Evolutionary conservation across 2,113 vertebrate genomes (phyloP).

Genomic region (Benitochromis conjunctus): DNA sequence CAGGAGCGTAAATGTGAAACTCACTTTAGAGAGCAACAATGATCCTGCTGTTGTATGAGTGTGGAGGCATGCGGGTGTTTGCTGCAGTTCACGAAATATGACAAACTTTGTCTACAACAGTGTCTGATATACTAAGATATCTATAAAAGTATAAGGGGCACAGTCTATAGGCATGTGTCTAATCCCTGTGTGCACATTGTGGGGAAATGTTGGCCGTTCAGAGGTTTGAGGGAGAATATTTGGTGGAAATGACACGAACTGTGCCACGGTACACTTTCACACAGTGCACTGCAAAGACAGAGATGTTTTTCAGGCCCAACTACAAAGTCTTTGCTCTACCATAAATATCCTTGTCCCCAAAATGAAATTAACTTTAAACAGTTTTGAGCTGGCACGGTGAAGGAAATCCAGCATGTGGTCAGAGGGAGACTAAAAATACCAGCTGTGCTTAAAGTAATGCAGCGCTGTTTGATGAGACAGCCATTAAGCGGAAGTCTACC

Average conservation of each 20-base stretch:
- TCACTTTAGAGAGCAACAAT: neutral
- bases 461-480: fast-evolving
- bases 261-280: neutral
- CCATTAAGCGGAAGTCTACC: neutral
- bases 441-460: neutral
- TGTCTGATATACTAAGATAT: fast-evolving
- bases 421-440: neutral
- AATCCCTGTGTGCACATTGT: neutral
- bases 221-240: neutral
- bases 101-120: neutral
- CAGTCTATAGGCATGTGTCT: neutral
- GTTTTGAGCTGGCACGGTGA: neutral
- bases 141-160: neutral
- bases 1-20: neutral
- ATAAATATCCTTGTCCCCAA: neutral
- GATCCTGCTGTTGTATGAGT: neutral
- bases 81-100: neutral
- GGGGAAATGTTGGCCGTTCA: neutral
- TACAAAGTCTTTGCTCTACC: neutral
- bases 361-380: neutral
- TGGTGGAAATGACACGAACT: neutral
- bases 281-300: neutral
- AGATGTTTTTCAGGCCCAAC: neutral
- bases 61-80: neutral
- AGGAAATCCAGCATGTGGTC: neutral